Percentiles rank a stretch among this genome's conserved stretches.
Evolutionary conservation across 1,140 invertebrate genomes (phyloP).

Genomic region (Portunus trituberculatus): DNA sequence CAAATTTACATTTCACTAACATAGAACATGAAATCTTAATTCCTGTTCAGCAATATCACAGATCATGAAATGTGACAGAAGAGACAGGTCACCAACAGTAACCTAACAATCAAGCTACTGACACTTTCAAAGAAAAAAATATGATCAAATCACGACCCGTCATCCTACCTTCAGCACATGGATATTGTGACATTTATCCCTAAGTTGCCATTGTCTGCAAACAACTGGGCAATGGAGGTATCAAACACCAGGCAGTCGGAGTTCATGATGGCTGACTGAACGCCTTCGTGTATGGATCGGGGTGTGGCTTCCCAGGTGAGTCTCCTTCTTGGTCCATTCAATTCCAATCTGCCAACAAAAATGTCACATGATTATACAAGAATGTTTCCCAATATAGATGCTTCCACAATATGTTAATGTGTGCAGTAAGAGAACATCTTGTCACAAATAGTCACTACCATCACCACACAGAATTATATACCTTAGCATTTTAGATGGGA

Average conservation of each 20-base stretch:
- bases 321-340: slow-evolving; percentile 95
- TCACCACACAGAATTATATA: too few relatives aligned
- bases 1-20: too few relatives aligned
- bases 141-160: background rate
- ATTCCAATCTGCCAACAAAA: slow-evolving; percentile 87
- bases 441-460: too few relatives aligned
- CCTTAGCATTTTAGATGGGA: too few relatives aligned
- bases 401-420: too few relatives aligned
- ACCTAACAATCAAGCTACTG: background rate
- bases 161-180: slow-evolving; percentile 81
- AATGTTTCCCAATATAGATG: background rate
- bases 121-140: background rate
- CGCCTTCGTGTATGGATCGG: slow-evolving; percentile 98
- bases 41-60: too few relatives aligned
- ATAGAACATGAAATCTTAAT: too few relatives aligned
- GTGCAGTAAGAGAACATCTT: too few relatives aligned
- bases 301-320: slow-evolving; percentile 99
- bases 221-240: slow-evolving; percentile 92
- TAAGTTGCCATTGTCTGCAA: slow-evolving; percentile 99
- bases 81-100: background rate
- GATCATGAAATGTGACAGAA: too few relatives aligned
- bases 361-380: background rate
- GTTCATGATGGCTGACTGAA: slow-evolving; percentile 98
- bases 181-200: slow-evolving; percentile 99
- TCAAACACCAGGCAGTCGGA: slow-evolving; percentile 98